phyloP scores from a whole-genome alignment of 2,888 invertebrate genomes.

The Drosophila subsilvestris region DNA sequence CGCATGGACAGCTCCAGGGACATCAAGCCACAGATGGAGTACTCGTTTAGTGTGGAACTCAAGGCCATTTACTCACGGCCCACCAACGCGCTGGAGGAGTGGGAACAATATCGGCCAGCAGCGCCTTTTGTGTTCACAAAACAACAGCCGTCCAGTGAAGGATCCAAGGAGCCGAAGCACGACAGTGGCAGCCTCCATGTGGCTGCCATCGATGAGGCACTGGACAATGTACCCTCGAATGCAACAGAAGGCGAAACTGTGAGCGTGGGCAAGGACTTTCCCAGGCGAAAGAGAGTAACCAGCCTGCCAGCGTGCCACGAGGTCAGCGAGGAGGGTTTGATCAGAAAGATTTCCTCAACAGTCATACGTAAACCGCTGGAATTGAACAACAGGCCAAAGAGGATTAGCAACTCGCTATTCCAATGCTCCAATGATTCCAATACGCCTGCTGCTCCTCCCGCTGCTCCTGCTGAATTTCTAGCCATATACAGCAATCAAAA shows the following conservation, averaged over 20 bases:
- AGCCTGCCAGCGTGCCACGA: constrained; percentile 2
- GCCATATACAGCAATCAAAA: not conserved
- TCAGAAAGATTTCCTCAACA: not conserved
- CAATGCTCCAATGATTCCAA: not conserved
- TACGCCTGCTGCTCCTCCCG: not conserved
- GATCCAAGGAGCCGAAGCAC: not conserved
- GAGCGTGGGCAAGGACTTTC: not conserved
- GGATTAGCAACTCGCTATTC: not conserved
- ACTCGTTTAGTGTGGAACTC: constrained; percentile 67
- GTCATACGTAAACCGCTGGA: not conserved
- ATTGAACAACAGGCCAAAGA: not conserved
- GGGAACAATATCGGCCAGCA: not conserved
- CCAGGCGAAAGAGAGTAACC: constrained; percentile 41
- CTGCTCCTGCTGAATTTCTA: not conserved
- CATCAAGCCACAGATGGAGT: constrained; percentile 74
- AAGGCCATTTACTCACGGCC: constrained; percentile 50
- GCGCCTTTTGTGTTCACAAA: not conserved
- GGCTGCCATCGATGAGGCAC: constrained; percentile 38
- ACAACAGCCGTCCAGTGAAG: constrained; percentile 1
- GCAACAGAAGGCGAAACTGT: constrained; percentile 1
- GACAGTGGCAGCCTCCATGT: constrained; percentile 46
- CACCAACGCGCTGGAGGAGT: not conserved
- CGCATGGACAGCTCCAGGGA: constrained; percentile 54
- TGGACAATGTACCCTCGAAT: constrained; percentile 39
- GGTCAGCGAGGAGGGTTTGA: constrained; percentile 16